phyloP scores from a whole-genome alignment of 2,113 vertebrate genomes.

The Catagonus wagneri region DNA sequence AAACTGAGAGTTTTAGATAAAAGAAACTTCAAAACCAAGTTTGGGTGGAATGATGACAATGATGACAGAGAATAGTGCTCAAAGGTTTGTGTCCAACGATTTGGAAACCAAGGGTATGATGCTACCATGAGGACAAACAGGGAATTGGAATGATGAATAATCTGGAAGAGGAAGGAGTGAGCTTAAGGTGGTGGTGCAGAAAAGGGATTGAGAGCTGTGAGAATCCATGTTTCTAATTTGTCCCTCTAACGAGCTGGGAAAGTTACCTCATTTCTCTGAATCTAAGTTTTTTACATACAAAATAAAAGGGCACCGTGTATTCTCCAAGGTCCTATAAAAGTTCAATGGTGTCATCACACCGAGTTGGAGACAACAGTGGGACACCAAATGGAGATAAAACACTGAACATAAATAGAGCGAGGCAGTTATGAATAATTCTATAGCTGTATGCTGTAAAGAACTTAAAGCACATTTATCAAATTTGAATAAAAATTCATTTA shows the following conservation, averaged over 20 bases:
- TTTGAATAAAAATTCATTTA: conserved; percentile 7
- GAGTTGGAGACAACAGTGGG: background rate
- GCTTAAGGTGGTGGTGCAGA: background rate
- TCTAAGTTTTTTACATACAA: background rate
- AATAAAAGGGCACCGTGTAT: background rate
- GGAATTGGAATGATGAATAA: background rate
- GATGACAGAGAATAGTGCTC: background rate
- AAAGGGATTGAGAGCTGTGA: background rate
- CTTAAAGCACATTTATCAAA: background rate
- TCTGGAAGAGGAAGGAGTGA: background rate
- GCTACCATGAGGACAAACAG: background rate
- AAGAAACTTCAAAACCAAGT: background rate
- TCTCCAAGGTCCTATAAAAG: background rate
- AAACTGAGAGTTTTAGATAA: background rate
- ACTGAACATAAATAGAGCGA: background rate
- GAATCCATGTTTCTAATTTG: background rate
- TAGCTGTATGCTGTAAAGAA: background rate
- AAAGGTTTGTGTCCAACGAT: background rate
- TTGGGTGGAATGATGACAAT: background rate
- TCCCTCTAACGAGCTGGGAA: background rate
- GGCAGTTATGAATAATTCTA: background rate
- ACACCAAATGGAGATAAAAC: background rate
- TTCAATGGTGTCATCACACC: background rate
- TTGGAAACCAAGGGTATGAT: background rate
- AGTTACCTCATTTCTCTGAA: background rate